phyloP scores from a whole-genome alignment of 2,113 vertebrate genomes.

The Sclerurus mexicanus region DNA sequence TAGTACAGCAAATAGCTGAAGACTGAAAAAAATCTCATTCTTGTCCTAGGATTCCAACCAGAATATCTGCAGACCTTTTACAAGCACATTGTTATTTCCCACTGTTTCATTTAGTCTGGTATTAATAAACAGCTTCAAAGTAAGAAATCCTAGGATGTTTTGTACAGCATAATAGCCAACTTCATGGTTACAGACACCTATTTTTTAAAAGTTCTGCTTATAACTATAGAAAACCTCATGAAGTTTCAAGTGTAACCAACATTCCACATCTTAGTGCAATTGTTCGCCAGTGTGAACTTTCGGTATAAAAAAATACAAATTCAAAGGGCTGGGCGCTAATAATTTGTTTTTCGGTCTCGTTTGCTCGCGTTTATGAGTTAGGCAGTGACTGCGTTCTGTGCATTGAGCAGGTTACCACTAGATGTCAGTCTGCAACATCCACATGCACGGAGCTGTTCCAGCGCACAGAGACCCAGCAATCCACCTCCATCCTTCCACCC shows the following conservation, averaged over 20 bases:
- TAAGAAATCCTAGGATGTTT: neutral
- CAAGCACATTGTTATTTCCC: neutral
- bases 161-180: neutral
- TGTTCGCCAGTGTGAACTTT: neutral
- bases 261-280: fast-evolving
- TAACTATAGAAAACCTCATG: neutral
- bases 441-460: fast-evolving
- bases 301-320: fast-evolving
- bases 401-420: neutral
- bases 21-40: neutral
- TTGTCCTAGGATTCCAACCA: neutral
- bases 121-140: neutral
- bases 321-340: neutral
- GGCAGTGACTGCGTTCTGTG: fast-evolving
- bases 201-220: neutral
- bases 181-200: neutral
- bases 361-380: neutral
- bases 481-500: neutral
- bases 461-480: neutral
- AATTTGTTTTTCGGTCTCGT: neutral
- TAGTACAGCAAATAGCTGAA: neutral
- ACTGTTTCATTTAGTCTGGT: neutral
- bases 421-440: neutral
- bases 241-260: neutral
- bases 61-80: neutral